A percentile compares a stretch with the other conserved stretches of the same genome.
phyloP scores from a whole-genome alignment of 2,797 vertebrate species.

The Notoglanidium macrostoma region DNA sequence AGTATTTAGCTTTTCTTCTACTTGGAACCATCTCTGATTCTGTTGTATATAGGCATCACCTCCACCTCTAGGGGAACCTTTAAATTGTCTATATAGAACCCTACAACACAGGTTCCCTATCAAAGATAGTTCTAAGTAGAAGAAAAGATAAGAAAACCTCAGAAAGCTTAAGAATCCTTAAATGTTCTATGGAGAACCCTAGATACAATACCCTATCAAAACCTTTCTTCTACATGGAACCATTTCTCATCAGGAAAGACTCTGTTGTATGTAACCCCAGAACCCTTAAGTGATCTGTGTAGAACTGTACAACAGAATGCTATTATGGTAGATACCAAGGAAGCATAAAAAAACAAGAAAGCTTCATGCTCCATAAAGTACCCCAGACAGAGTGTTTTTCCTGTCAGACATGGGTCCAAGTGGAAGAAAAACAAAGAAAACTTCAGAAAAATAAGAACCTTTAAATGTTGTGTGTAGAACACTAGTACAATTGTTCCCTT shows the following conservation, averaged over 20 bases:
- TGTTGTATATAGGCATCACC: background rate
- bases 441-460: background rate
- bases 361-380: background rate
- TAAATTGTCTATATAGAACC: background rate
- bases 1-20: background rate
- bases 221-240: background rate
- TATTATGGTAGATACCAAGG: background rate
- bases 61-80: background rate
- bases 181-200: background rate
- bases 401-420: background rate
- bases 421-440: background rate
- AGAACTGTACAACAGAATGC: background rate
- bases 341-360: background rate
- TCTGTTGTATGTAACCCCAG: background rate
- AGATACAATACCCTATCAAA: background rate
- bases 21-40: background rate
- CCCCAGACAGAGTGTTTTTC: background rate
- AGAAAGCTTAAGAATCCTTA: background rate
- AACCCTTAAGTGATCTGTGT: background rate
- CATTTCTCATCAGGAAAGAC: background rate
- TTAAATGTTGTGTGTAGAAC: background rate
- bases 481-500: background rate
- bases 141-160: background rate
- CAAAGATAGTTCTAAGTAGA: background rate
- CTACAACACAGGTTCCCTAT: background rate